Evolutionary conservation across 2,797 vertebrate genomes (phyloP).

Genomic region (Lophius americanus): DNA sequence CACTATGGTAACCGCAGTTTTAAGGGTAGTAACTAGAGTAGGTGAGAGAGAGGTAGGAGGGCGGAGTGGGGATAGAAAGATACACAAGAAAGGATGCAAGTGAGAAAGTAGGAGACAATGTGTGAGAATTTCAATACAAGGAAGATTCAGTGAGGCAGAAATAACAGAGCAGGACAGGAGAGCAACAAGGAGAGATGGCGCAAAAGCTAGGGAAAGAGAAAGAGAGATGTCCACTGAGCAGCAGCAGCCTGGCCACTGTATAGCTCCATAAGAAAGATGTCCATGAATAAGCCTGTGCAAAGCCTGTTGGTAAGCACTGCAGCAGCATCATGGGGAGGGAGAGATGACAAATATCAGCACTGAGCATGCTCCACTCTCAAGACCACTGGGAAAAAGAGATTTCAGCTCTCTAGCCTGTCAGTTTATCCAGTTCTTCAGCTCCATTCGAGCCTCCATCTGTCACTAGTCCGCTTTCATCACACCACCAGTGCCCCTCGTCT

Average conservation of each 20-base stretch:
- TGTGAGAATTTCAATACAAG: slow-evolving; percentile 46
- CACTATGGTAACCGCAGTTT: slow-evolving; percentile 84
- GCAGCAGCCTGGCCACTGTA: slow-evolving; percentile 63
- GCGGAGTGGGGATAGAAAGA: slow-evolving; percentile 55
- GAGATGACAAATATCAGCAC: slow-evolving; percentile 67
- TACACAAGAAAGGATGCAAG: slow-evolving; percentile 35
- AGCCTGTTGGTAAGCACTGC: slow-evolving; percentile 75
- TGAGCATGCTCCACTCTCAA: slow-evolving; percentile 75
- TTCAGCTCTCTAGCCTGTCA: slow-evolving; percentile 58
- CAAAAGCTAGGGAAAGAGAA: slow-evolving; percentile 18
- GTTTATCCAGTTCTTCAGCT: slow-evolving; percentile 56
- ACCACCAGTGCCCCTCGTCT: slow-evolving; percentile 19
- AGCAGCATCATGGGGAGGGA: slow-evolving; percentile 71
- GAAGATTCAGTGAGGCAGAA: slow-evolving; percentile 28
- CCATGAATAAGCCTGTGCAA: slow-evolving; percentile 71
- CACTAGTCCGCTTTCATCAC: slow-evolving; percentile 39
- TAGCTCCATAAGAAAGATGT: slow-evolving; percentile 69
- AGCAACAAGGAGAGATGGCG: slow-evolving; percentile 12
- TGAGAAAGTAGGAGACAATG: slow-evolving; percentile 50
- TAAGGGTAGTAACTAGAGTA: slow-evolving; percentile 76
- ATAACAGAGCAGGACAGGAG: slow-evolving; percentile 18
- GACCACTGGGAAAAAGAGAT: slow-evolving; percentile 71
- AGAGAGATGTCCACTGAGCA: slow-evolving; percentile 40
- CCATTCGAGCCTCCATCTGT: slow-evolving; percentile 51
- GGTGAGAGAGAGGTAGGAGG: slow-evolving; percentile 61